Evolutionary conservation across 2,113 vertebrate species (phyloP), one percentile per base, ranked within the genome.

Genomic region (Hippoglossus stenolepis): DNA sequence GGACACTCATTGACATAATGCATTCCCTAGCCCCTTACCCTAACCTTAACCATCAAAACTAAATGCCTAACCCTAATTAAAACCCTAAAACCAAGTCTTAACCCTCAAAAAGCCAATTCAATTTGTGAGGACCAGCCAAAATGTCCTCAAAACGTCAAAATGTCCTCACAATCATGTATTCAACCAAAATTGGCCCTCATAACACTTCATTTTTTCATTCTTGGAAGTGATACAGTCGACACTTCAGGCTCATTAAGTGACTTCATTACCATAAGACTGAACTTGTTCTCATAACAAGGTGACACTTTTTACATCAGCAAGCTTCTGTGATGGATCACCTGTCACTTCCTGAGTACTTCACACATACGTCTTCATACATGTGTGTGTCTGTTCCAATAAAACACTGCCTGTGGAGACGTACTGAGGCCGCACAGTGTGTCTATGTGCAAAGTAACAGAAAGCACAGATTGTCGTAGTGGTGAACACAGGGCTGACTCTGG

Each of bases 251-350:
- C 75, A 79, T 87, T 87, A 81, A 65, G 66, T 61, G 26, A 57
- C 66, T 68, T 86, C 67, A 70, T 76, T 74, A 83, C 18, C 69
- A 70, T 61, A 12, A 70, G 81, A 85, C 15, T 66, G 79, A 90
- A 60, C 40, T 5, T 51, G 79, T 60, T 70, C 65, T 70, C 1
- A 4, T 53, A 24, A 70, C 31, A 59, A 74, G 53, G 63, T 73
- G 77, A 84, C 79, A 76, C 49, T 67, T 83, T 76, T 65, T 61
- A 23, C 72, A 77, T 71, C 59, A 68, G 53, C 40, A 26, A 62
- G 47, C 24, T 43, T 24, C 61, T 24, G 40, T 84, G 78, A 89
- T 74, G 80, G 31, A 87, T 61, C 58, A 24, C 40, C 65, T 79
- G 59, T 61, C 68, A 78, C 24, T 73, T 8, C 31, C 5, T 31